Evolutionary conservation across 2,113 vertebrate species (phyloP), one percentile per base, ranked within the genome.

Genomic region (Ranitomeya imitator): DNA sequence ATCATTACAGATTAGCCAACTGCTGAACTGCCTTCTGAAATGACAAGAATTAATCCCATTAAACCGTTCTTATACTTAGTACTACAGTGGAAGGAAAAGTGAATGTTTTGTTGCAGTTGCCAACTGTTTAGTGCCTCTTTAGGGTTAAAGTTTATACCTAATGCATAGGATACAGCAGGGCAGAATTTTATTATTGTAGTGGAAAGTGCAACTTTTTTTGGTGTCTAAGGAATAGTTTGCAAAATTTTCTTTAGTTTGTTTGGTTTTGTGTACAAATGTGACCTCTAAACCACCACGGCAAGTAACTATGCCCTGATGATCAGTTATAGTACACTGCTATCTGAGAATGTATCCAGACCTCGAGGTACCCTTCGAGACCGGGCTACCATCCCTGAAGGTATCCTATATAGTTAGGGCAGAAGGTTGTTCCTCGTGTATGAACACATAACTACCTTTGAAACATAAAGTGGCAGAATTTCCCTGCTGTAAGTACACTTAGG

Each of bases 171-270:
- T 84, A 21, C 63, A 16, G 79, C 63, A 69, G 23, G 45, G 16
- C 37, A 61, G 55, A 60, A 84, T 84, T 71, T 14, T 55, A 84
- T 84, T 71, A 84, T 21, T 55, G 82, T 84, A 84, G 21, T 83
- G 23, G 80, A 83, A 83, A 83, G 21, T 84, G 14, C 15, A 61
- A 61, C 45, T 1, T 76, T 76, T 45, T 79, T 61, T 81, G 79
- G 19, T 19, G 23, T 59, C 13, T 81, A 81, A 59, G 57, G 26
- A 61, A 37, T 37, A 19, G 79, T 18, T 61, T 18, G 8, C 5
- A 60, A 26, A 21, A 8, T 55, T 57, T n/a, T n/a, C 11, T 23
- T 59, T 79, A 23, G 12, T n/a, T 79, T 79, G 37, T 54, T 52
- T 52, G 23, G 6, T 79, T 79, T 81, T 37, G 37, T 81, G 55